Evolutionary conservation across 37 sponge, comb jelly and placozoan genomes (phyloP).

Genomic region (Tethya wilhelma): DNA sequence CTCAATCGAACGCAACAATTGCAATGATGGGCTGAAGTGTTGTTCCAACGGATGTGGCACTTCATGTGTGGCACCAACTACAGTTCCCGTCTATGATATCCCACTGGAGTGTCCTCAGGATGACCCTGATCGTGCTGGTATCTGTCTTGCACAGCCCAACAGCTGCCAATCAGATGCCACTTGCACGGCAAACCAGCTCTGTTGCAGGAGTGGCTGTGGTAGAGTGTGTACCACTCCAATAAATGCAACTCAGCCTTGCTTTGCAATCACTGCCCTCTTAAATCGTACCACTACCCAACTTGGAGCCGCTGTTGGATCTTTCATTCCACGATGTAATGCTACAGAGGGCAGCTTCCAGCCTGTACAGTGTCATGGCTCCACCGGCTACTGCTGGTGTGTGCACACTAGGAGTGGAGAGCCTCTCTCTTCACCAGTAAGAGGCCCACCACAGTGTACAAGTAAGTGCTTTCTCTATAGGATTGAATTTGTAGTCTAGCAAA

Average conservation of each 20-base stretch:
- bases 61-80: not conserved
- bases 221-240: too few species aligned
- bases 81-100: constrained; percentile 12
- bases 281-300: too few species aligned
- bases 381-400: constrained; percentile 82
- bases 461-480: too few species aligned
- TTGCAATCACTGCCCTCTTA: too few species aligned
- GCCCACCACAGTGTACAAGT: constrained; percentile 27
- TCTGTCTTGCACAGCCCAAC: not conserved
- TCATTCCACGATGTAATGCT: constrained; percentile 59
- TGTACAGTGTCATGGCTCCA: constrained; percentile 56
- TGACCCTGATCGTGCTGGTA: not conserved
- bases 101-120: constrained; percentile 11
- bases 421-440: not conserved
- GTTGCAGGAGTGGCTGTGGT: constrained; percentile 48
- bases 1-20: too few species aligned
- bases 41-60: constrained; percentile 32
- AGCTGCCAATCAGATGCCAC: too few species aligned
- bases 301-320: too few species aligned
- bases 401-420: constrained; percentile 44
- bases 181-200: constrained; percentile 12
- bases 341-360: constrained; percentile 38
- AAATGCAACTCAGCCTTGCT: too few species aligned
- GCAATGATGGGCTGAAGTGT: constrained; percentile 1
- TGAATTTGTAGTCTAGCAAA: too few species aligned